These are phyloP conservation scores for Apteryx mantelli DNA, from an alignment of 2,113 vertebrate genomes.

Conservation along the genomic window DNA sequence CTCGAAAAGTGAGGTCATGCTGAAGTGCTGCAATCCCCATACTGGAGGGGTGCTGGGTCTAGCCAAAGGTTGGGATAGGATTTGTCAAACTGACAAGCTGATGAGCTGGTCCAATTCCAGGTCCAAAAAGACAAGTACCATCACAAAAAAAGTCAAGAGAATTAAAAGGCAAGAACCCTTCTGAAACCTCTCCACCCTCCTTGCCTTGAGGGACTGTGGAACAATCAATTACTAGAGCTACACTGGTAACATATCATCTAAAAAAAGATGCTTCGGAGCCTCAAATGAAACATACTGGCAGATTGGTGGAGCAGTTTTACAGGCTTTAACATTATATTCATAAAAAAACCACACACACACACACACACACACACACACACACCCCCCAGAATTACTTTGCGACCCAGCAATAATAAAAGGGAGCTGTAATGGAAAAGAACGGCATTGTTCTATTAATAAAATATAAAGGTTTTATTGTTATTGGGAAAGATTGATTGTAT, in stretches of 20 bases:
- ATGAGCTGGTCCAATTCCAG: background rate
- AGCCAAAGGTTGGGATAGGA: background rate
- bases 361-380: constrained; percentile 20
- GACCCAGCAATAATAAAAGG: constrained; percentile 59
- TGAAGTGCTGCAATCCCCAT: background rate
- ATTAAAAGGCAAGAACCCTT: background rate
- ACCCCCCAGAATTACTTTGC: constrained; percentile 38
- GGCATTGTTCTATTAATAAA: constrained; percentile 70
- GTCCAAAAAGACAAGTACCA: background rate
- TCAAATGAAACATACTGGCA: constrained; percentile 11
- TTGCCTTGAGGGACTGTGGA: background rate
- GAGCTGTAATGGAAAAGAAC: constrained; percentile 47
- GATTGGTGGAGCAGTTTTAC: constrained; percentile 13
- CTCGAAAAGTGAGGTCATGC: background rate
- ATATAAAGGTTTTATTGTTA: constrained; percentile 72
- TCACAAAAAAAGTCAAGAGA: background rate
- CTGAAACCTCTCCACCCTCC: background rate
- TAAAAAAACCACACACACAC: constrained; percentile 19
- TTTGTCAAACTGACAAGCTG: background rate
- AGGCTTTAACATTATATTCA: constrained; percentile 51
- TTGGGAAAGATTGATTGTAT: constrained; percentile 60
- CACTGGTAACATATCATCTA: constrained; percentile 5
- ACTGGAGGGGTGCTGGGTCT: background rate
- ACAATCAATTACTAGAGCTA: background rate
- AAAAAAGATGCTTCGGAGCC: constrained; percentile 4